Evolutionary conservation across 2,888 invertebrate genomes (phyloP), one percentile per base, ranked within the genome.

Genomic region (Lasioglossum calceatum): DNA sequence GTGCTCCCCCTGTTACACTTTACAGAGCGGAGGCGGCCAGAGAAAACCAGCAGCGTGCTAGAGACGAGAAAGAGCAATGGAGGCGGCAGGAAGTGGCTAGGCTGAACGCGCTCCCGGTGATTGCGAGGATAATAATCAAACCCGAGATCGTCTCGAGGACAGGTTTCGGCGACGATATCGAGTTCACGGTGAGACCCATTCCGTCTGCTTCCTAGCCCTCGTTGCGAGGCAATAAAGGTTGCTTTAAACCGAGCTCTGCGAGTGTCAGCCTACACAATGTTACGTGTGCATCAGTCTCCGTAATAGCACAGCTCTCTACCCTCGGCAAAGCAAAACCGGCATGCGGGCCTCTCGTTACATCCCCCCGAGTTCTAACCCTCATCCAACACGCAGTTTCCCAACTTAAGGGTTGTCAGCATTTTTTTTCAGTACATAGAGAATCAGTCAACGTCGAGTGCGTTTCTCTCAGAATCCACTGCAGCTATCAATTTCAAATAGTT

Each of bases 101-200:
- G 79, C 89, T 93, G 73, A 91, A 91, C 81, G 82, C 92, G 32
- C 84, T 94, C 74, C 94, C 94, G 61, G 93, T 94, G 36, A 92
- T 84, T 75, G 94, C 94, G 36, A 92, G 88, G 81, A 94, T 94
- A 92, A 90, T 94, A 87, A 47, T 94, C 74, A 90, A 74, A 39
- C 80, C 91, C 71, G n/a, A n/a, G n/a, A 0, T 80, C n/a, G 19
- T 89, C 42, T 50, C 89, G 54, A 91, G 93, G 70, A 50, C 5
- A 19, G 88, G 80, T 61, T 90, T 91, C 47, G 87, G 84, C 61
- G 85, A 89, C 72, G 91, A 90, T 27, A 88, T 93, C 91, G 90
- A 89, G 89, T 93, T 92, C 82, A 85, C 87, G 92, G 94, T 94
- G 82, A 94, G 93, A 67, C 23, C 70, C 2, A 54, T 58, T 58